Conservation (phyloP, 2,113 vertebrate species). For the Oophaga pumilio region DNA sequence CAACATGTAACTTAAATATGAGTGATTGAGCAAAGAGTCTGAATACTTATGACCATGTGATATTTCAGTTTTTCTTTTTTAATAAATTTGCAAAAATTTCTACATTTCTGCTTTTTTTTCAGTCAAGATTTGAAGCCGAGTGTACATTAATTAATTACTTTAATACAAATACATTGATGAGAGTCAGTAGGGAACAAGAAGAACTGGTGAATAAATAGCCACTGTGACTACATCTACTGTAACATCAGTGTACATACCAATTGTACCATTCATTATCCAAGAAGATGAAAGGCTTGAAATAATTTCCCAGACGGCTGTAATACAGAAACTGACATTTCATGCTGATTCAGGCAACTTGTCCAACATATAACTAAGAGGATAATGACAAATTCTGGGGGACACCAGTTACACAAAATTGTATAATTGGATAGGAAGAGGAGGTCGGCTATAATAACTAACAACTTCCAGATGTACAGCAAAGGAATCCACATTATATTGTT, state of each 20-base stretch:
- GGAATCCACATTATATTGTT: neutral
- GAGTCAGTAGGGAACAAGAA: neutral
- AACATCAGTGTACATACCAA: neutral
- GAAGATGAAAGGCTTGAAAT: neutral
- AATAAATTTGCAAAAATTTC: no score
- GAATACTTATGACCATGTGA: no score
- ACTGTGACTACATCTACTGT: neutral
- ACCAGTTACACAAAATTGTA: neutral
- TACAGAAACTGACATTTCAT: neutral
- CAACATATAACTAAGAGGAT: neutral
- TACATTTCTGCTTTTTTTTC: no score
- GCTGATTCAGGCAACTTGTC: neutral
- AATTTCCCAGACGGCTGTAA: neutral
- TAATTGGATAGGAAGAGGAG: neutral
- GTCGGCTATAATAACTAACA: neutral
- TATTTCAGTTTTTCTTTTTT: no score
- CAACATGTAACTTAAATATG: no score
- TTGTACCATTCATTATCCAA: neutral
- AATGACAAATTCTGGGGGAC: neutral
- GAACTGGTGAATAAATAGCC: neutral
- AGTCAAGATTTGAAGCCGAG: no score
- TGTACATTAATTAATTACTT: no score
- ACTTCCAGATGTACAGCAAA: neutral
- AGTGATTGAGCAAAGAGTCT: no score
- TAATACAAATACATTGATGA: neutral